phyloP scores from a whole-genome alignment of 2,888 invertebrate genomes.

The Macaria liturata region DNA sequence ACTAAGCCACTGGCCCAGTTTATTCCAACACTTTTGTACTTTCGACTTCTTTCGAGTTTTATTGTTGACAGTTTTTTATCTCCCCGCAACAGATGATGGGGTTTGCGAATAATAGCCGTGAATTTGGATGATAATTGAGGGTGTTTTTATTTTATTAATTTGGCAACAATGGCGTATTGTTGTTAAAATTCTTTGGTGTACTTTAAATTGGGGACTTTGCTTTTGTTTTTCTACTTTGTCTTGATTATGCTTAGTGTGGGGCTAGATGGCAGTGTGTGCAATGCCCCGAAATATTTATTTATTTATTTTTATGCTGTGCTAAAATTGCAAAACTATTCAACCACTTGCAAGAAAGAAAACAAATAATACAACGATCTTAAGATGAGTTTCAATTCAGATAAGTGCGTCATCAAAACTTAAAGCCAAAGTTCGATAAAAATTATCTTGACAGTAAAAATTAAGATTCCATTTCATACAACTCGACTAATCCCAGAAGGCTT shows the following conservation, averaged over 20 bases:
- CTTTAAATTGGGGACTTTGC: too few relatives aligned
- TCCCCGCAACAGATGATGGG: conserved; percentile 39
- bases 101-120: conserved; percentile 27
- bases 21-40: conserved; percentile 55
- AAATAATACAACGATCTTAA: too few relatives aligned
- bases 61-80: conserved; percentile 51
- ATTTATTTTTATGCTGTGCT: too few relatives aligned
- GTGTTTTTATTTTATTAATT: conserved; percentile 16
- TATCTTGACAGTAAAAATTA: not conserved
- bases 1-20: conserved; percentile 36
- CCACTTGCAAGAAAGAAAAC: too few relatives aligned
- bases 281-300: too few relatives aligned
- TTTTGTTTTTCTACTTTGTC: too few relatives aligned
- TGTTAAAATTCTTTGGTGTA: conserved; percentile 1
- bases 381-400: too few relatives aligned
- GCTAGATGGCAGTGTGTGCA: too few relatives aligned
- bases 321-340: too few relatives aligned
- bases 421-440: not conserved
- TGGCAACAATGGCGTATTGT: conserved; percentile 5
- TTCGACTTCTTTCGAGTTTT: conserved; percentile 42
- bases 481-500: conserved; percentile 31
- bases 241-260: too few relatives aligned
- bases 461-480: conserved; percentile 23
- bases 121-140: conserved; percentile 17
- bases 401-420: too few relatives aligned